A percentile compares a stretch with the other conserved stretches of the same genome.
Conservation (phyloP, 2,113 vertebrate genomes). For the Xenotilapia longispinis region DNA sequence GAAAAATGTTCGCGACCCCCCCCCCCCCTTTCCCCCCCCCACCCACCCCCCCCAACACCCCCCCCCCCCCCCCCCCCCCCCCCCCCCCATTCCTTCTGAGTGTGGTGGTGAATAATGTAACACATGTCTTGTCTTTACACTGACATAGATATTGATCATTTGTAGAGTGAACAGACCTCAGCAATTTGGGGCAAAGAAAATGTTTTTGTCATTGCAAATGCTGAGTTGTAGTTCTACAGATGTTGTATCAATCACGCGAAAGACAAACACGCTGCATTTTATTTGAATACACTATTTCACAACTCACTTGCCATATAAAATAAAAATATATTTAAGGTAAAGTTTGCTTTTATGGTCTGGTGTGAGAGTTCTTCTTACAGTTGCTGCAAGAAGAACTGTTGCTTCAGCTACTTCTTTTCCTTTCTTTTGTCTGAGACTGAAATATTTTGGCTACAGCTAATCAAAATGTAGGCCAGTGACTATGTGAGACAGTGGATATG, state of each 20-base stretch:
- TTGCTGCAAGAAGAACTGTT: not conserved
- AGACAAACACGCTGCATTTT: not conserved
- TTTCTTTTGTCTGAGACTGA: not conserved
- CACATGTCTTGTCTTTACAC: not conserved
- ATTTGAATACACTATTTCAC: not conserved
- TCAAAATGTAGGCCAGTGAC: not conserved
- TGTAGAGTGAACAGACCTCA: not conserved
- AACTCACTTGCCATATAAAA: not conserved
- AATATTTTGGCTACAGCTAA: not conserved
- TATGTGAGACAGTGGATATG: not conserved
- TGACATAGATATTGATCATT: not conserved
- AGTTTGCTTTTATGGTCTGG: not conserved
- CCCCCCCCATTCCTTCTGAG: not conserved
- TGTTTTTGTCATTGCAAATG: not conserved
- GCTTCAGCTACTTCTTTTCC: not conserved
- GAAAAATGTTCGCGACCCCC: no score
- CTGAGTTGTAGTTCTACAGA: not conserved
- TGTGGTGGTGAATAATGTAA: not conserved
- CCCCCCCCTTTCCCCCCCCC: rapidly evolving
- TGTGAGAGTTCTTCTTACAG: not conserved
- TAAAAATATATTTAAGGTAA: not conserved
- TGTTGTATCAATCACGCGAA: not conserved
- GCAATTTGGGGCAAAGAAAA: not conserved
- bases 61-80: rapidly evolving
- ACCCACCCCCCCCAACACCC: rapidly evolving